Base-by-base conservation (phyloP, 2,888 invertebrate genomes). In the Arctia plantaginis region DNA sequence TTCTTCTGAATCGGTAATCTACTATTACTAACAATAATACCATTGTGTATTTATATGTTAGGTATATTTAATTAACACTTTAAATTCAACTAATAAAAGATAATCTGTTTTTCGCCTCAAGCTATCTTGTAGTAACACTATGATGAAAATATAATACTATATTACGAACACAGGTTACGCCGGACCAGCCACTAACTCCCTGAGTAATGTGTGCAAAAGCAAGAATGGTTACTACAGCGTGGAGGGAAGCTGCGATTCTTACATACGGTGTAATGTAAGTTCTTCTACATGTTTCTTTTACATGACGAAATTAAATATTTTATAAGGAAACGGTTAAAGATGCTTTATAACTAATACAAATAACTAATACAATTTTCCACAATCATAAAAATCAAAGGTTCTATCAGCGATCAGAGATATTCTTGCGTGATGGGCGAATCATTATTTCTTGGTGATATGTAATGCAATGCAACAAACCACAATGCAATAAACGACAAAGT, bases 171-270 rank as follows among this genome's bases (percentile, higher is more conserved):
- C 55, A 73, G 67, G 73, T 35, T 55, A 64, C 64, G 68, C 73
- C 3, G 59, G 13, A 55, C 30, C 67, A 35, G 30, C 59, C 15
- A 59, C 7, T 44, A 65, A 33, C 41, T 13, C 41, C 55, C 59
- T 66, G 68, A 84, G 68, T 35, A 41, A 71, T 18, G 97, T 82
- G 30, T 92, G 92, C 78, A 78, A 75, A 33, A 72, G 80, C n/a
- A 78, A 87, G 97, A 97, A 97, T 87, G 97, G 96, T 1, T 96
- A 97, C 69, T 97, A 96, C 84, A 95, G 97, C 0, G 93, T 97
- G 1, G 91, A 96, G 0, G 95, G 94, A 10, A 97, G 97, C 85
- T 98, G 98, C 86, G 98, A 98, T 87, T 96, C 96, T 30, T 97
- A 97, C 87, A 91, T 97, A 66, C 97, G 97, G 86, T 97, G 97